A percentile compares a stretch with the other conserved stretches of the same genome.
These are phyloP conservation scores for Nasonia vitripennis DNA, from an alignment of 1,140 invertebrate genomes.

Conservation along the genomic window DNA sequence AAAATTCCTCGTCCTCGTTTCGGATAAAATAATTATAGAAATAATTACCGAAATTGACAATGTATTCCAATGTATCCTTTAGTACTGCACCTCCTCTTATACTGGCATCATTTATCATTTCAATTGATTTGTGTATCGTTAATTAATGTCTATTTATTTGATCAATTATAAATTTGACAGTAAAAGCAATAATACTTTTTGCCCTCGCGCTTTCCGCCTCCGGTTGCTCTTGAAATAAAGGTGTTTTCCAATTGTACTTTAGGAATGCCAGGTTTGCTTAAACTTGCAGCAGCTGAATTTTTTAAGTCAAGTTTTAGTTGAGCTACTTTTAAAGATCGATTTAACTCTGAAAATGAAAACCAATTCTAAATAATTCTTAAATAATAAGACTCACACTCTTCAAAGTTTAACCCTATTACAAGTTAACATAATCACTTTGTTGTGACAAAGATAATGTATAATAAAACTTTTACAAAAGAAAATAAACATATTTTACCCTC, in stretches of 20 bases:
- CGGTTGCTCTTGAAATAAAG: background rate
- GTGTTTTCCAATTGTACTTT: background rate
- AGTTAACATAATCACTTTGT: too few relatives aligned
- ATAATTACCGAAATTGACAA: background rate
- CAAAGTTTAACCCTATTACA: too few relatives aligned
- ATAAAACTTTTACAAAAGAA: too few relatives aligned
- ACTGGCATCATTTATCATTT: background rate
- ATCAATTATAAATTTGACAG: constrained; percentile 13
- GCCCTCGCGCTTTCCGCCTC: background rate
- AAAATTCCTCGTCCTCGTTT: background rate
- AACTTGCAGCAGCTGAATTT: background rate
- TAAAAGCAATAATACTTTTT: constrained; percentile 7
- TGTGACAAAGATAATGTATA: too few relatives aligned
- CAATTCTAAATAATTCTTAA: background rate
- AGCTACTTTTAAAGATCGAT: background rate
- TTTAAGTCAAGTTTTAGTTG: background rate
- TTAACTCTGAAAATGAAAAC: background rate
- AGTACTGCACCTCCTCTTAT: background rate
- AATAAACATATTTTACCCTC: too few relatives aligned
- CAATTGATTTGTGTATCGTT: background rate
- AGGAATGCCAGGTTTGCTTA: background rate
- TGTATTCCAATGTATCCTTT: background rate
- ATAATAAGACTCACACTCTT: background rate
- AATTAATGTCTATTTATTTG: background rate
- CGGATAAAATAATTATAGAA: constrained; percentile 3